Evolutionary conservation across 2,797 vertebrate genomes (phyloP), one percentile per base, ranked within the genome.

Genomic region (Gymnothorax reevesii): DNA sequence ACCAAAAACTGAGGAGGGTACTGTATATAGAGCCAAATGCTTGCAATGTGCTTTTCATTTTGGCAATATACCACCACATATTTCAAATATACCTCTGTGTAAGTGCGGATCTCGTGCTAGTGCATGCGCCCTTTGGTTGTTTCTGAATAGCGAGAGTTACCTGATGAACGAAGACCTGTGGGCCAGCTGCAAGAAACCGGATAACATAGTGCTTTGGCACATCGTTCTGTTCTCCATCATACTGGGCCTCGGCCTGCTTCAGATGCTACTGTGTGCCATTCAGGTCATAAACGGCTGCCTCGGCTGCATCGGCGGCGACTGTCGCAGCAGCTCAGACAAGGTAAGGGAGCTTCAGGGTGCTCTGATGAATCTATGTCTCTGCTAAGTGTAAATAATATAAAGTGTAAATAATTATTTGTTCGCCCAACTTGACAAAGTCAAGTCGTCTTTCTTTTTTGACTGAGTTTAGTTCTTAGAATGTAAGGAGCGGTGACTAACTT

Each of bases 281-380:
- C 97, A 98, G 93, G 94, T 97, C 77, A 25, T 99, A 91, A 99
- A 98, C 0, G 97, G 97, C 88, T 96, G 96, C 92, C 33, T 98
- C 0, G 96, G 97, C 59, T 96, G 96, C 92, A 85, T 98, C 89
- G 98, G 97, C 0, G 97, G 97, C 33, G 95, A 97, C 91, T 98
- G 98, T 20, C 96, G 97, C 2, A 91, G 94, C 1, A 95, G 85
- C 17, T 8, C n/a, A 8, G 93, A 94, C 71, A 94, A 96, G 25
- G 96, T 96, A 89, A 22, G 92, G 57, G 2, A 22, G 27, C 33
- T 0, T 12, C 33, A 64, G 6, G 1, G 42, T 33, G 33, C 33
- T 42, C 33, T 42, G 33, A 42, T 42, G 2, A 42, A 42, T 42
- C 33, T 42, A 42, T 42, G 33, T 42, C 33, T 42, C 33, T 42